Base-by-base conservation (phyloP, 2,888 invertebrate genomes). In the Anoncus sp. region DNA sequence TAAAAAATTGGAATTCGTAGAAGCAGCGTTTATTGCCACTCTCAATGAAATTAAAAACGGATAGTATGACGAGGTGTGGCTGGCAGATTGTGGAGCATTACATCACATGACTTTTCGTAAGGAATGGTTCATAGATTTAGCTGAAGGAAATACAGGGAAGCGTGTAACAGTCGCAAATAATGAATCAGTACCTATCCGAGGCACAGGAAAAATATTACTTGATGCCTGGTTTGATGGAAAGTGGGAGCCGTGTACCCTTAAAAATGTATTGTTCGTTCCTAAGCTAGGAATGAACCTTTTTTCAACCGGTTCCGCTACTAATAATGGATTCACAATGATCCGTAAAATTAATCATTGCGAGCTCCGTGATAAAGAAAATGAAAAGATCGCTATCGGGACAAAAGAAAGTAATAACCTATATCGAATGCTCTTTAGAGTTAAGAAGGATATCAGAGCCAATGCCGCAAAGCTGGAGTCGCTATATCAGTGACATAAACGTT, bases 401-500 rank as follows among this genome's bases (percentile, higher is more conserved):
- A 31, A 31, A 7, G 31, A 31, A 3, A 31, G 31, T 7, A 3
- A 5, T 5, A 31, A 31, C 7, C 31, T 5, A 7, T 31, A 31
- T 7, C 31, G 31, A 31, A 5, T 31, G 7, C 4, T 3, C 3
- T 31, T 31, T 31, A 3, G 31, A n/a, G n/a, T n/a, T n/a, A n/a
- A n/a, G n/a, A n/a, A n/a, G n/a, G n/a, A n/a, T n/a, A n/a, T n/a
- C n/a, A n/a, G n/a, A n/a, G n/a, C n/a, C n/a, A n/a, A n/a, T n/a
- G n/a, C n/a, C n/a, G n/a, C n/a, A n/a, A n/a, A n/a, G n/a, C n/a
- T n/a, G n/a, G n/a, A n/a, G n/a, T n/a, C n/a, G n/a, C n/a, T n/a
- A n/a, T n/a, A n/a, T n/a, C n/a, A 35, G 12, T 72, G 75, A 74
- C 71, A 80, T 40, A 45, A 77, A 43, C 22, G 76, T 22, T 20